Conservation (phyloP, 2,113 vertebrate genomes). For the Neotoma lepida region DNA sequence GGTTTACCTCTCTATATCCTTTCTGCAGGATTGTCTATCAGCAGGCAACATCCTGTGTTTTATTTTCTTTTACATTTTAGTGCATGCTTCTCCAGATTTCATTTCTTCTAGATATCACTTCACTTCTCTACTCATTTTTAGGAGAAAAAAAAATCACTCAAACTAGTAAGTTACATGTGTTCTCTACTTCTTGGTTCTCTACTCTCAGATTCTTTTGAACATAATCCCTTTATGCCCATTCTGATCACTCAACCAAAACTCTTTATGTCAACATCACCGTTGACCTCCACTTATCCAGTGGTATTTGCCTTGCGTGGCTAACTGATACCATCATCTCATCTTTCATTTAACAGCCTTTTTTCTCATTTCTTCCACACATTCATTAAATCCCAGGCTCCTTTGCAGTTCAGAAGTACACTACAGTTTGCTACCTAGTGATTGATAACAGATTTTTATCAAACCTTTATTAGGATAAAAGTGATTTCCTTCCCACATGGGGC, state of each 20-base stretch:
- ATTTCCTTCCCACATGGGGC: neutral
- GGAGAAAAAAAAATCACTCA: neutral
- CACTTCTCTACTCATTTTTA: neutral
- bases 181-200: neutral
- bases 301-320: neutral
- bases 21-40: neutral
- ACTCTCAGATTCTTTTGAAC: neutral
- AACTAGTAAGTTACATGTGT: neutral
- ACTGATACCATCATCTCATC: neutral
- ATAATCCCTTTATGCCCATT: neutral
- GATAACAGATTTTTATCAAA: neutral
- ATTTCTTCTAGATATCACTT: no score
- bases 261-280: neutral
- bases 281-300: neutral
- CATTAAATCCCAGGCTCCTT: neutral
- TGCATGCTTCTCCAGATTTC: neutral
- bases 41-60: neutral
- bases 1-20: neutral
- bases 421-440: neutral
- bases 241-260: neutral
- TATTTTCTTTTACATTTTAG: neutral
- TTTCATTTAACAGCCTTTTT: neutral
- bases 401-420: neutral
- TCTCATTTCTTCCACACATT: neutral
- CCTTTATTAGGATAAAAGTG: neutral